Base-by-base conservation (phyloP, 2,113 vertebrate genomes). In the Etia nguti region DNA sequence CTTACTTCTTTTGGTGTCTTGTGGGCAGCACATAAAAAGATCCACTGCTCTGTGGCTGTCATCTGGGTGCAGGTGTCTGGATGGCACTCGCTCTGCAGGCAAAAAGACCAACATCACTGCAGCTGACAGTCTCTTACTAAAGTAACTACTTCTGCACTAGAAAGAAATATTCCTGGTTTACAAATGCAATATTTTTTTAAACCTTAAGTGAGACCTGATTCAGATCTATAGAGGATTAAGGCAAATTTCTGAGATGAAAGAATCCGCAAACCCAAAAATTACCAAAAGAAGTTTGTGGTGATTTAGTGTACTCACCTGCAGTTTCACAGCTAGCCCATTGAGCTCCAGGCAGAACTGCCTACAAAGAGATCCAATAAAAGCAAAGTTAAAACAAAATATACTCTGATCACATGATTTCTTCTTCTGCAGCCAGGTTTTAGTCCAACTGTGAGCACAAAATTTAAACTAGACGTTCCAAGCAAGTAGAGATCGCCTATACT, bases 11-110 rank as follows among this genome's bases (percentile, higher is more conserved):
- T 99, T 90, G 99, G 99, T 86, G 98, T 99, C 96, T 99, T 99
- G 96, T 99, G 99, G 90, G 99, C 99, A 65, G 99, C 98, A 96
- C 99, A 99, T 94, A 99, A 96, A 88, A 99, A 99, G 96, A 99
- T 99, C 98, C 98, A 99, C 91, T 99, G 99, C 94, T 99, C 99
- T 16, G 99, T 99, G 91, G 99, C 99, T 3, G 99, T 99, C 99
- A 99, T 99, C 95, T 99, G 99, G 91, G 98, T 99, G 89, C 99
- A 99, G 0, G 98, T 99, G 94, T 99, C 98, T 82, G 99, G 98
- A 91, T 99, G 98, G 90, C 99, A 99, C 94, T 99, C 98, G 8
- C 96, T 98, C 98, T 99, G 96, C 6, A 48, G 57, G 36, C 38
- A 10, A 10, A 46, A 3, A 86, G 4, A 83, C 4, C 7, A 50